Evolutionary conservation across 2,888 invertebrate genomes (phyloP).

Genomic region (Folsomia candida): DNA sequence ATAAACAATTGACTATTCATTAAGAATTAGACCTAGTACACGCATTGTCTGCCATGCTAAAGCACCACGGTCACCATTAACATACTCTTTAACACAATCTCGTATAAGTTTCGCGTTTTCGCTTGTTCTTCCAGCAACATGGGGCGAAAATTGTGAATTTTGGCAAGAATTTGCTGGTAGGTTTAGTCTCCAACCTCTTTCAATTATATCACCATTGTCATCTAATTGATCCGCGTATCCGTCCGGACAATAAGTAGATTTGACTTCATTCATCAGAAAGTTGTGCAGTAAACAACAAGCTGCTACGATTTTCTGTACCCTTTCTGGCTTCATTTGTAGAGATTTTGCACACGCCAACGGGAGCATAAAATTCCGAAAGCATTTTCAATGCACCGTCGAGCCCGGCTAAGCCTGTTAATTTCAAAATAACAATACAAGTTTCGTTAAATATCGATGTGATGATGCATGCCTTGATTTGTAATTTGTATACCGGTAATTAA

Average conservation of each 20-base stretch:
- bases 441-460: too few species aligned
- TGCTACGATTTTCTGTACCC: slow-evolving; percentile 18
- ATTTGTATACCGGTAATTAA: background rate
- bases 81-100: slow-evolving; percentile 9
- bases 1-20: too few species aligned
- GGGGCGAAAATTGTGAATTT: background rate
- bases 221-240: slow-evolving; percentile 19
- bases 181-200: background rate
- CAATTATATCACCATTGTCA: slow-evolving; percentile 9
- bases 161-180: background rate
- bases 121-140: background rate
- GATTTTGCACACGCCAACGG: slow-evolving; percentile 26
- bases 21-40: too few species aligned
- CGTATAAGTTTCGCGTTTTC: slow-evolving; percentile 6
- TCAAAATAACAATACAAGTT: too few species aligned
- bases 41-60: slow-evolving; percentile 20
- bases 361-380: slow-evolving; percentile 29
- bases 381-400: slow-evolving; percentile 26
- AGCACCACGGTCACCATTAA: slow-evolving; percentile 11
- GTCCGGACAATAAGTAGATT: slow-evolving; percentile 12
- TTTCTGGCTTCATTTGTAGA: slow-evolving; percentile 17
- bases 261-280: slow-evolving; percentile 6
- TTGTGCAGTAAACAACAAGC: slow-evolving; percentile 29
- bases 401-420: slow-evolving; percentile 22
- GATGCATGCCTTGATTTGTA: too few species aligned